A percentile compares a stretch with the other conserved stretches of the same genome.
Conservation (phyloP, 2,888 invertebrate species). For the Lamproptera curius region DNA sequence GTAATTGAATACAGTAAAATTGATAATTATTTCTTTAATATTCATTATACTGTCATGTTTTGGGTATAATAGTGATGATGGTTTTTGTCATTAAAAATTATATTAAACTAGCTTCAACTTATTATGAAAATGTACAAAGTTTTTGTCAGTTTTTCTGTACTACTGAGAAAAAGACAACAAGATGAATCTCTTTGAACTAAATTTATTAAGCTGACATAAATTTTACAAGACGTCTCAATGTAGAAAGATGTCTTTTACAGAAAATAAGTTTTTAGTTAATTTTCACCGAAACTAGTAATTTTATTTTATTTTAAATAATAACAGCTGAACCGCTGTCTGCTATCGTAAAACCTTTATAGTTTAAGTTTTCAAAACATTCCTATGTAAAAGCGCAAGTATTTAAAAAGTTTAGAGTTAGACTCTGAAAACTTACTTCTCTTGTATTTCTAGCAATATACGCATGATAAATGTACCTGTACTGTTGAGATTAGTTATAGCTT, state of each 20-base stretch:
- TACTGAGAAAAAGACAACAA: too few relatives aligned
- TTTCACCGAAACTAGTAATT: not conserved
- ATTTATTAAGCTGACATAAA: too few relatives aligned
- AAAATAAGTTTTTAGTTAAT: not conserved
- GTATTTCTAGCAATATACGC: not conserved
- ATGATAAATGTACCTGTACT: slow-evolving; percentile 8
- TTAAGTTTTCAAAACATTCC: not conserved
- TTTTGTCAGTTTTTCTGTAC: too few relatives aligned
- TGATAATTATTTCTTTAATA: too few relatives aligned
- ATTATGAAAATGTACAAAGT: too few relatives aligned
- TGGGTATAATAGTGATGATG: too few relatives aligned
- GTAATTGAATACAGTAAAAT: too few relatives aligned
- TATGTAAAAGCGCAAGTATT: not conserved
- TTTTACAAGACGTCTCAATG: too few relatives aligned
- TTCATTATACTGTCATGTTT: too few relatives aligned
- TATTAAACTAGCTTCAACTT: too few relatives aligned
- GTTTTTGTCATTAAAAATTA: too few relatives aligned
- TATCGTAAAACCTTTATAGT: not conserved
- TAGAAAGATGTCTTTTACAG: not conserved
- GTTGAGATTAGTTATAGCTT: slow-evolving; percentile 1
- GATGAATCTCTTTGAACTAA: too few relatives aligned
- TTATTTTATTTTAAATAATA: not conserved
- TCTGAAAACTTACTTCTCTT: not conserved
- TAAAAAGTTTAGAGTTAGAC: not conserved
- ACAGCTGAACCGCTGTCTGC: not conserved